Base-by-base conservation (phyloP, 2,888 invertebrate genomes). In the Miltochrista miniata region DNA sequence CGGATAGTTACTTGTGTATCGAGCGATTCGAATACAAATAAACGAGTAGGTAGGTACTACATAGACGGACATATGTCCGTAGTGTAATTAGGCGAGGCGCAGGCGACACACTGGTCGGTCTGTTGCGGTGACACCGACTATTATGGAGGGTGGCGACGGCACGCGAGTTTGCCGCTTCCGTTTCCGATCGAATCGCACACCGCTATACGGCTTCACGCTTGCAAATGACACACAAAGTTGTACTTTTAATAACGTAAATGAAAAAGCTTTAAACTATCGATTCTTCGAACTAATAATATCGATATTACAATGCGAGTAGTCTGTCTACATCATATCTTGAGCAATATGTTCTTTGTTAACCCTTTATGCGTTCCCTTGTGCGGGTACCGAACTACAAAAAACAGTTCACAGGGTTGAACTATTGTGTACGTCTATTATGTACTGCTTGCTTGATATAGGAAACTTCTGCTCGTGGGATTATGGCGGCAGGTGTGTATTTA, bases 91-190 rank as follows among this genome's bases (percentile, higher is more conserved):
- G 64, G 59, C 57, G 50, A 57, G 64, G 60, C 57, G 50, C 58
- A 59, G 70, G 74, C 61, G 72, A 67, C 72, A 70, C 62, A n/a
- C n/a, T n/a, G n/a, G n/a, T n/a, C 57, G 68, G 65, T 51, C 60
- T 57, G 70, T 51, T 56, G 74, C 67, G 71, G 79, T 82, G 86
- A 85, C 88, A 86, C 79, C 79, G 79, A 70, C 85, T 80, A 88
- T 88, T 87, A 85, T 64, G 51, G 48, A 58, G 66, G 54, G 51
- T 59, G 66, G 55, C 54, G 69, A 33, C 43, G 51, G 83, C 86
- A 86, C 88, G 87, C 87, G 85, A 83, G 76, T 56, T 54, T 41
- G 45, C 78, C 80, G 73, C 80, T 87, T 87, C 87, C 88, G 90
- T 76, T 87, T 87, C 86, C 88, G 83, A 82, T 80, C 76, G 74